Evolutionary conservation across 2,888 invertebrate genomes (phyloP).

Genomic region (Apeira syringaria): DNA sequence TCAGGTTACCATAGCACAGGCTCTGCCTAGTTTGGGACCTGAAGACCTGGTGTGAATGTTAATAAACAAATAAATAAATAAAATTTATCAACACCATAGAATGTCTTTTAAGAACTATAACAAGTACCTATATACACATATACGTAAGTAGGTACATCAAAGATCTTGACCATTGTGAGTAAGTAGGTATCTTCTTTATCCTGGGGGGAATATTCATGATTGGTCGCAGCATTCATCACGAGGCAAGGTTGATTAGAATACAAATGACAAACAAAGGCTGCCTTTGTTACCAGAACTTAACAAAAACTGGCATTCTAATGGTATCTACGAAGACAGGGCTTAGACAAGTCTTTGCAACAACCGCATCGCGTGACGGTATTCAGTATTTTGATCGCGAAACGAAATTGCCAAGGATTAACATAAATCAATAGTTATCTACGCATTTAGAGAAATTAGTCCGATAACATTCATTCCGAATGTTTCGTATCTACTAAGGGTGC

Average conservation of each 20-base stretch:
- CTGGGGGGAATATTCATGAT: constrained; percentile 1
- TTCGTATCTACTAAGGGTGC: too few relatives aligned
- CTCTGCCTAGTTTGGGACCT: too few relatives aligned
- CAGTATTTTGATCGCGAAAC: constrained; percentile 52
- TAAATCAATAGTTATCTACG: constrained; percentile 58
- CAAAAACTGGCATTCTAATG: constrained; percentile 11
- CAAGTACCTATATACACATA: too few relatives aligned
- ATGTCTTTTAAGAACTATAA: too few relatives aligned
- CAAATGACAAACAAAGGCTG: constrained; percentile 5
- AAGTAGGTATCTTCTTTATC: too few relatives aligned
- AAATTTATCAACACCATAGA: too few relatives aligned
- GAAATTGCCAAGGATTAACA: constrained; percentile 46
- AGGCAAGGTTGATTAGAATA: constrained; percentile 7
- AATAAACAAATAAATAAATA: too few relatives aligned
- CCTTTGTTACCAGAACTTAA: constrained; percentile 9
- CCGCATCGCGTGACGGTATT: constrained; percentile 50
- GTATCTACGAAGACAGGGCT: constrained; percentile 10
- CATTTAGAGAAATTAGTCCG: constrained; percentile 29
- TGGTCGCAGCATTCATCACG: not conserved
- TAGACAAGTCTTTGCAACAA: constrained; percentile 30
- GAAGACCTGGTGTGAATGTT: too few relatives aligned
- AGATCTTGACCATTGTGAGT: too few relatives aligned
- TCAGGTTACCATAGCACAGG: too few relatives aligned
- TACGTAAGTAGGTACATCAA: too few relatives aligned
- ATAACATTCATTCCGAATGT: too few relatives aligned